Percentiles rank a stretch among this genome's conserved stretches.
Conservation (phyloP, 2,888 invertebrate genomes). For the Ctena decussata region DNA sequence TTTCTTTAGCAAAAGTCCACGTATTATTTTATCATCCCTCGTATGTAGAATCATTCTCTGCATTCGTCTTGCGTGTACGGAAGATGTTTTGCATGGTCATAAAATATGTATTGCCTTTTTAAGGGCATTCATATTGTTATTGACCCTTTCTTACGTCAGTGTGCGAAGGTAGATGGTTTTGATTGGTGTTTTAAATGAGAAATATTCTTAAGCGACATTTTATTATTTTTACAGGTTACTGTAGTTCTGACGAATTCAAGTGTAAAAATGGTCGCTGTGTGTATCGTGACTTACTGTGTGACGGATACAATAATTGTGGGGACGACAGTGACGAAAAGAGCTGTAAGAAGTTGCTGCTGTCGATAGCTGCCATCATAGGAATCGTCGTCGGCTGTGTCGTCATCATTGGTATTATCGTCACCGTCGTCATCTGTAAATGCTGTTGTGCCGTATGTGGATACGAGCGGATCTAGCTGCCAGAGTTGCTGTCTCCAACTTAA, state of each 20-base stretch:
- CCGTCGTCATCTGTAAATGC: conserved; percentile 32
- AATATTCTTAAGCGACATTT: too few species aligned
- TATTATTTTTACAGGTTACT: conserved; percentile 26
- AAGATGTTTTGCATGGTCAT: too few species aligned
- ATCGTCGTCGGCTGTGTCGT: conserved; percentile 55
- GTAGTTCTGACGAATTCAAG: conserved; percentile 50
- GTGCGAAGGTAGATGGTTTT: too few species aligned
- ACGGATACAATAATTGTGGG: conserved; percentile 63
- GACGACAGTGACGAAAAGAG: conserved; percentile 58
- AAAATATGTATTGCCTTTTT: too few species aligned
- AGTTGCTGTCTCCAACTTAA: too few species aligned
- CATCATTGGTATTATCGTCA: conserved; percentile 39
- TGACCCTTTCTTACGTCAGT: too few species aligned
- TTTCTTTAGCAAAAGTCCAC: too few species aligned
- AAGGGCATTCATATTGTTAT: too few species aligned
- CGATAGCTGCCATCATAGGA: conserved; percentile 56
- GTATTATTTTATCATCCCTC: too few species aligned
- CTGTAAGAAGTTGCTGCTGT: conserved; percentile 25
- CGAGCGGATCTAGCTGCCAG: conserved; percentile 25
- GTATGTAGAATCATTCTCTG: too few species aligned
- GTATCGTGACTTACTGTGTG: conserved; percentile 35
- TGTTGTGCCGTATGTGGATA: conserved; percentile 44
- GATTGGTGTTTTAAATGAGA: too few species aligned
- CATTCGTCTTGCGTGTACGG: too few species aligned
- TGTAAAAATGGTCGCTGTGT: conserved; percentile 51